Conservation (phyloP, 2,797 vertebrate species). For the Anableps anableps region DNA sequence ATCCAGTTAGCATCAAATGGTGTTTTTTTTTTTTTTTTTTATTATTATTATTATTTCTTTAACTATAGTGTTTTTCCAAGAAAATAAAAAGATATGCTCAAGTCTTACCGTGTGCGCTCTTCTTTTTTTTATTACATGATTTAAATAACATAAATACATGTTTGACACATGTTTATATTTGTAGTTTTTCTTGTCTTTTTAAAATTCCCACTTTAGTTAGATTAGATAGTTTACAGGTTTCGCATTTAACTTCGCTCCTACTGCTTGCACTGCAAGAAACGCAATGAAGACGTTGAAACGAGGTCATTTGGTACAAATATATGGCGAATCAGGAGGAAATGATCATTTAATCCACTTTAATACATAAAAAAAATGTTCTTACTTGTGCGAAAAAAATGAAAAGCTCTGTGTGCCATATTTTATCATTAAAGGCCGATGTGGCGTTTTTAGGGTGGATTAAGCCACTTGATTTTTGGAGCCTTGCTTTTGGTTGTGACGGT, state of each 20-base stretch:
- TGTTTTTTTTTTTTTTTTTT: neutral
- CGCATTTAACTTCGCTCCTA: neutral
- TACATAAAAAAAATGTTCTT: constrained; percentile 14
- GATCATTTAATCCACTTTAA: constrained; percentile 55
- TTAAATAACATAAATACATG: neutral
- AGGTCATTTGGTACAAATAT: constrained; percentile 57
- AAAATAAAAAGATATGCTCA: constrained; percentile 13
- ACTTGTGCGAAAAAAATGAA: neutral
- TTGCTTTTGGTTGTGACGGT: neutral
- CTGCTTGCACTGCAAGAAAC: constrained; percentile 10
- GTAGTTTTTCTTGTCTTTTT: neutral
- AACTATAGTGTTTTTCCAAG: constrained; percentile 21
- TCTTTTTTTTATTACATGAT: no score
- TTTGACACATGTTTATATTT: neutral
- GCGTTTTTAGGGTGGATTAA: neutral
- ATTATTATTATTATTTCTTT: neutral
- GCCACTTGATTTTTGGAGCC: neutral
- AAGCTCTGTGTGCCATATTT: neutral
- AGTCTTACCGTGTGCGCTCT: constrained; percentile 2
- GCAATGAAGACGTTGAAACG: constrained; percentile 37
- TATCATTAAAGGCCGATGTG: neutral
- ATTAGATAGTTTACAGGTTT: neutral
- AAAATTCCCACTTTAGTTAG: neutral
- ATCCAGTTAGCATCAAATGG: constrained; percentile 1
- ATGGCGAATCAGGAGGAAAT: constrained; percentile 39